phyloP scores from a whole-genome alignment of 2,113 vertebrate genomes.

The Equus przewalskii region DNA sequence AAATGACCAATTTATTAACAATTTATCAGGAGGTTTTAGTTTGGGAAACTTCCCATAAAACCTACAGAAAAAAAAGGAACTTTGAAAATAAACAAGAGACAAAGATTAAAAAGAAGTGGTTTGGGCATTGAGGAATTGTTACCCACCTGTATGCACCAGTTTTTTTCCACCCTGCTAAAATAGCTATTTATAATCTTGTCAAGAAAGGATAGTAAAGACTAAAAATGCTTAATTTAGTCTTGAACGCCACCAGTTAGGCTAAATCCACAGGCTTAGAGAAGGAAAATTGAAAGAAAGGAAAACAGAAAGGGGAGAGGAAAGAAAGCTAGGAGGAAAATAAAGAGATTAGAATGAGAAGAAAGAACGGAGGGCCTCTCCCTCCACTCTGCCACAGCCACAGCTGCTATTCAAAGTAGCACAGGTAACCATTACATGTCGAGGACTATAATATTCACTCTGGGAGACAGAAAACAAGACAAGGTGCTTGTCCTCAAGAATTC shows the following conservation, averaged over 20 bases:
- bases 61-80: background rate
- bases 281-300: background rate
- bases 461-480: background rate
- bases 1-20: constrained; percentile 18
- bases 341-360: background rate
- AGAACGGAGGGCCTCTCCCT: background rate
- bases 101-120: background rate
- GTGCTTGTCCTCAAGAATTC: background rate
- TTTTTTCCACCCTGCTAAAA: background rate
- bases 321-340: background rate
- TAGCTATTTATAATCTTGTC: constrained; percentile 2
- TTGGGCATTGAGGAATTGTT: background rate
- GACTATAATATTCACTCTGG: background rate
- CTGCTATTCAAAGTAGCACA: background rate
- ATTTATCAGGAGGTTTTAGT: background rate
- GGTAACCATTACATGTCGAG: background rate
- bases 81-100: constrained; percentile 17
- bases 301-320: background rate
- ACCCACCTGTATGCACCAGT: background rate
- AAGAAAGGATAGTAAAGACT: constrained; percentile 17
- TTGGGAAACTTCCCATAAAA: constrained; percentile 49
- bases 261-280: constrained; percentile 33
- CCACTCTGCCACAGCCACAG: background rate
- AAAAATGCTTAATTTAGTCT: constrained; percentile 52
- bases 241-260: constrained; percentile 17